A percentile compares a stretch with the other conserved stretches of the same genome.
phyloP scores from a whole-genome alignment of 2,113 vertebrate genomes.

The Jaculus jaculus region DNA sequence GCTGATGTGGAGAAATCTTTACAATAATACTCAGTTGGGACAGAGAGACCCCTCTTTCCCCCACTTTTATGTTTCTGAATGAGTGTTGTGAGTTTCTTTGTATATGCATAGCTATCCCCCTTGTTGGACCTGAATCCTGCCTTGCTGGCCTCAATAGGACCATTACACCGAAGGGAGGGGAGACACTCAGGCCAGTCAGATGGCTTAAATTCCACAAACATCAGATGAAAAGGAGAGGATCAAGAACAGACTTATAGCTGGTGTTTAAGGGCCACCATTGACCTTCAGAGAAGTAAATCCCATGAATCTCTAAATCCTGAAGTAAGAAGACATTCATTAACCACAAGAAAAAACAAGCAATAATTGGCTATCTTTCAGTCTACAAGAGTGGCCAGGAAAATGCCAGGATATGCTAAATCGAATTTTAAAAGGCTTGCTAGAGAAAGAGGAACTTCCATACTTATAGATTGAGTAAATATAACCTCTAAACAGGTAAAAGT shows the following conservation, averaged over 20 bases:
- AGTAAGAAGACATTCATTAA: not conserved
- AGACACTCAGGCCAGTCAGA: not conserved
- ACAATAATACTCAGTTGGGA: too few species aligned
- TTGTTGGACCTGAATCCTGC: too few species aligned
- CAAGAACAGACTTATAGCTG: not conserved
- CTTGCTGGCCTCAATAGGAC: too few species aligned
- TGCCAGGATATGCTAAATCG: not conserved
- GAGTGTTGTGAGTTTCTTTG: too few species aligned
- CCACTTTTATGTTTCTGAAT: too few species aligned
- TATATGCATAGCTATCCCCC: too few species aligned
- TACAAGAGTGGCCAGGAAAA: not conserved
- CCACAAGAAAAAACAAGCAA: not conserved
- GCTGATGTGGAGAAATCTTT: too few species aligned
- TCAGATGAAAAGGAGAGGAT: not conserved
- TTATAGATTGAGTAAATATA: not conserved
- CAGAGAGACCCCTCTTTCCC: too few species aligned
- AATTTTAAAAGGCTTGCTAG: not conserved
- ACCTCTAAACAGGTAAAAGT: not conserved
- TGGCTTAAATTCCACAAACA: not conserved
- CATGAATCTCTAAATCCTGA: not conserved
- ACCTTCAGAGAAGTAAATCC: not conserved
- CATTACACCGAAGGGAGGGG: too few species aligned
- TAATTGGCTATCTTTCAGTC: not conserved
- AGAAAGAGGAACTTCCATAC: not conserved
- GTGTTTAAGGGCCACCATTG: not conserved